Conservation (phyloP, 2,888 invertebrate species). For the Drosophila tripunctata region DNA sequence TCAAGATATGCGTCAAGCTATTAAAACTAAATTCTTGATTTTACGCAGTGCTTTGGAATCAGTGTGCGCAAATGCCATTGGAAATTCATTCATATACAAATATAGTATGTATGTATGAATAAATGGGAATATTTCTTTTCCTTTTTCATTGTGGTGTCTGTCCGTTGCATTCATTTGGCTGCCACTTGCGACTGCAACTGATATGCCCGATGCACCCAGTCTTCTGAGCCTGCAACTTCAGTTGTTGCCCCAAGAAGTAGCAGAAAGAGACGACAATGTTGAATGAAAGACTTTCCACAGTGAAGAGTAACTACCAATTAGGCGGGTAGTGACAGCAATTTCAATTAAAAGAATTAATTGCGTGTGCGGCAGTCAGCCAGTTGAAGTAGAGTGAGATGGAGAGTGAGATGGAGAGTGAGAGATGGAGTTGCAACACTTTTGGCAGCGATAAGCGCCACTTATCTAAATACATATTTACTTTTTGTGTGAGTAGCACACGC, state of each 20-base stretch:
- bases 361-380: constrained; percentile 66
- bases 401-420: not conserved
- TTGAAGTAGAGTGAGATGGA: constrained; percentile 39
- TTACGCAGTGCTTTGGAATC: not conserved
- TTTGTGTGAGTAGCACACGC: not conserved
- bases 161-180: constrained; percentile 66
- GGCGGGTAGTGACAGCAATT: constrained; percentile 76
- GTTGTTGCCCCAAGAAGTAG: constrained; percentile 8
- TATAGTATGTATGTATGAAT: too few relatives aligned
- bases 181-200: constrained; percentile 71
- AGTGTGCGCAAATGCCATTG: constrained; percentile 49
- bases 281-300: constrained; percentile 26
- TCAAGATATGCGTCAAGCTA: constrained; percentile 4
- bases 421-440: constrained; percentile 47
- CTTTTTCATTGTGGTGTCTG: constrained; percentile 47
- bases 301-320: constrained; percentile 73
- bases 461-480: constrained; percentile 76
- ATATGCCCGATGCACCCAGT: constrained; percentile 42
- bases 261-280: constrained; percentile 17
- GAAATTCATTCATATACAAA: constrained; percentile 60
- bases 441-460: constrained; percentile 64
- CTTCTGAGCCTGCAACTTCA: constrained; percentile 1
- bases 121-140: constrained; percentile 21
- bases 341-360: constrained; percentile 78
- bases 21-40: constrained; percentile 12